phyloP scores from a whole-genome alignment of 1,140 invertebrate species.

The Drosophila triauraria region DNA sequence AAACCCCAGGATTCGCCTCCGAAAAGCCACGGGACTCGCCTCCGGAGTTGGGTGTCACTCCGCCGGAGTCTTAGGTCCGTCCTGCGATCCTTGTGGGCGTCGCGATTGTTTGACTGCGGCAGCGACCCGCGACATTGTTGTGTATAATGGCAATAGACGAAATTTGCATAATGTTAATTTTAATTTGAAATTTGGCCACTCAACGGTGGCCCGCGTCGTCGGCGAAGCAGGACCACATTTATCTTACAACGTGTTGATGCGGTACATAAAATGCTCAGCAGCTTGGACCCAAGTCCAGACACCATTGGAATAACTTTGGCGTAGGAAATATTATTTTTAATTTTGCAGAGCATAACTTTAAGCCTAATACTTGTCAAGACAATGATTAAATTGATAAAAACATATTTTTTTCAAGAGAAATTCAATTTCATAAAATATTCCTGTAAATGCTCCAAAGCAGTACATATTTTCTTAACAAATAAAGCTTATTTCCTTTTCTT shows the following conservation, averaged over 20 bases:
- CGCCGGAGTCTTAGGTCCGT: slow-evolving; percentile 17
- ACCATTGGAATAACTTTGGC: slow-evolving; percentile 7
- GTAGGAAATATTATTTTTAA: neutral
- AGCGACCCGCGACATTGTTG: slow-evolving; percentile 68
- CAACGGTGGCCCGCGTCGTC: slow-evolving; percentile 60
- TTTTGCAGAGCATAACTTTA: neutral
- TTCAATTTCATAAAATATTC: neutral
- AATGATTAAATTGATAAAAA: neutral
- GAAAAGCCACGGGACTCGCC: neutral
- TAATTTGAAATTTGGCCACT: slow-evolving; percentile 81
- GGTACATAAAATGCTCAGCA: slow-evolving; percentile 68
- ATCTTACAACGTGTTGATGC: slow-evolving; percentile 79
- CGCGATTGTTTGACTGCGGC: slow-evolving; percentile 71
- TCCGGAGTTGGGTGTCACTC: neutral
- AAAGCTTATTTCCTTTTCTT: no score
- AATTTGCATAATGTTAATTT: slow-evolving; percentile 82
- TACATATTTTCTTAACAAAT: neutral
- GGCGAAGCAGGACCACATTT: slow-evolving; percentile 45
- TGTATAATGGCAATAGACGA: slow-evolving; percentile 57
- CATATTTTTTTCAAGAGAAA: neutral
- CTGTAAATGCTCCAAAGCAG: neutral
- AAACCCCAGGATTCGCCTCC: neutral
- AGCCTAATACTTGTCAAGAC: neutral
- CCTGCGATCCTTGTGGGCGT: slow-evolving; percentile 53
- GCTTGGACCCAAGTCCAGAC: slow-evolving; percentile 8